Base-by-base conservation (phyloP, 1,140 invertebrate genomes). In the Aradophagus sp. region DNA sequence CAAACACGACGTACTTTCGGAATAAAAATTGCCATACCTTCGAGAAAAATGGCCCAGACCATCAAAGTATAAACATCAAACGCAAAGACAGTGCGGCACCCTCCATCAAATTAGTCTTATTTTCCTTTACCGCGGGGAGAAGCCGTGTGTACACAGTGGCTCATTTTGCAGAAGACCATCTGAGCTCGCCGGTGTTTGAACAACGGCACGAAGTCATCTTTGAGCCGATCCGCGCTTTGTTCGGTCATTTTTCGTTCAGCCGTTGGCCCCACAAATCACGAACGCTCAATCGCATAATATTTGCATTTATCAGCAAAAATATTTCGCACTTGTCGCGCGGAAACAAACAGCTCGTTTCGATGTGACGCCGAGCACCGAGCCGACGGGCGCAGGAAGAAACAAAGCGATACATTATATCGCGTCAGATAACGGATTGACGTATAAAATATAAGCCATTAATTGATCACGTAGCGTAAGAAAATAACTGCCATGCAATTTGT, bases 131-230 rank as follows among this genome's bases (percentile, higher is more conserved):
- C 44, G 14, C 56, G 19, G 56, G 38, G 66, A 61, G 66, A 55
- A 62, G 36, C 31, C 47, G 61, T 80, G 75, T 80, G 76, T 80
- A 74, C 75, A 77, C 70, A 80, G 75, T 80, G 73, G 78, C 77
- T 78, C 74, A 80, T 80, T 78, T 77, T 55, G 75, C 50, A 71
- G 61, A 55, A 66, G 62, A 76, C 75, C 78, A 78, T 77, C 76
- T 80, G 78, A 80, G 78, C n/a, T n/a, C 76, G 56, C 65, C 63
- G 27, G 62, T 76, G 68, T 79, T 79, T 79, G 76, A 73, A 75
- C 75, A 79, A 63, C 58, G 56, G 42, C 61, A 39, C 41, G 11
- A 47, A 38, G 31, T 62, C 15, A 34, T 47, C 59, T 69, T 59
- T 63, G 53, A 50, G 41, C 52, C 20, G 39, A 56, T 45, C 31